Base-by-base conservation (phyloP, 1,140 invertebrate genomes). In the Telenomus remus region DNA sequence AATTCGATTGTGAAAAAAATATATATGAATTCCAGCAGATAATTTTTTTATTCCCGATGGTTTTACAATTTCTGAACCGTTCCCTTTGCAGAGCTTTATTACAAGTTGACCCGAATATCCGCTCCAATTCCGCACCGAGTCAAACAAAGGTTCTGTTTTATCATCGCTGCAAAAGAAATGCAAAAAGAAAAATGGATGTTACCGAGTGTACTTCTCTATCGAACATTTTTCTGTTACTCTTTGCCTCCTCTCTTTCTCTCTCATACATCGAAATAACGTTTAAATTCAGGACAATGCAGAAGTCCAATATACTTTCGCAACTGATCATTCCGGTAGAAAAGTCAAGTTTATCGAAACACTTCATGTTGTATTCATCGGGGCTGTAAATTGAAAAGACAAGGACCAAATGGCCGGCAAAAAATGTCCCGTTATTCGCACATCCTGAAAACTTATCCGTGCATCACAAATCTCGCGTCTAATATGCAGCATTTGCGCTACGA, bases 401-500 rank as follows among this genome's bases (percentile, higher is more conserved):
- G 34, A 10, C 34, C 5, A 35, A 35, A n/a, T n/a, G n/a, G n/a
- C 13, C 50, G 19, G 33, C 39, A 43, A 59, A 46, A 54, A 42
- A 12, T 37, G 10, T 9, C 48, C 15, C 47, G 47, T 59, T 57
- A 59, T 65, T 65, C 53, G 55, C 48, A 50, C 49, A 11, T 39
- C 50, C 55, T 53, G 19, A 59, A 4, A 48, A 66, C 35, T 60
- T 60, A 73, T 65, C 43, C 10, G 0, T 27, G 53, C 37, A 51
- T 43, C 42, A 48, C 55, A 68, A 74, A 68, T 74, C 66, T 49
- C 27, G 42, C 19, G 56, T 65, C 49, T 69, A 71, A 76, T 66
- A 71, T 71, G 74, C 61, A 65, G 47, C 73, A 64, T 60, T 70
- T 53, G 55, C 42, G 61, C 54, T 59, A 60, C 57, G 46, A 44